Percentiles rank a stretch among this genome's conserved stretches.
Evolutionary conservation across 2,797 vertebrate species (phyloP).

Genomic region (Epinephelus awoara): DNA sequence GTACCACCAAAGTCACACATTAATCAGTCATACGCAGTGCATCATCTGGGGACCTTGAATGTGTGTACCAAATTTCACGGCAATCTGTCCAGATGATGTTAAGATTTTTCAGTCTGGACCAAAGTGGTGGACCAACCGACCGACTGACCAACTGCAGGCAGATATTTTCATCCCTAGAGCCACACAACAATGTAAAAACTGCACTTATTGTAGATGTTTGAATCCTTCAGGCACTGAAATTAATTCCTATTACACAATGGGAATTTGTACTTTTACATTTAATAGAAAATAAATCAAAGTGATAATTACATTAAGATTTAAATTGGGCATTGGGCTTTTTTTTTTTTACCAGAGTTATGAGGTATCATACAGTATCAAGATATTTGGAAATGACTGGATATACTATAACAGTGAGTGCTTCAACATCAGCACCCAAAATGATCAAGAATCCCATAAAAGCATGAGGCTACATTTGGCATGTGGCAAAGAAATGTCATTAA

Average conservation of each 20-base stretch:
- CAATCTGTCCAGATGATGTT: background rate
- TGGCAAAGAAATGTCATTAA: conserved; percentile 50
- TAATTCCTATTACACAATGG: background rate
- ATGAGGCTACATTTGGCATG: conserved; percentile 16
- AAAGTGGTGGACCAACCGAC: background rate
- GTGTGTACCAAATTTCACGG: background rate
- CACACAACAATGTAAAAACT: background rate
- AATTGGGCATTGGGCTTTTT: background rate
- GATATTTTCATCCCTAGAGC: background rate
- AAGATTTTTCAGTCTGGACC: background rate
- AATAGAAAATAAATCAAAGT: conserved; percentile 4
- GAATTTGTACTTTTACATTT: background rate
- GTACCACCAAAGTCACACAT: background rate
- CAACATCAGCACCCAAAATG: conserved; percentile 12
- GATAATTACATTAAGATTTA: background rate
- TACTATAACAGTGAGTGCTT: background rate
- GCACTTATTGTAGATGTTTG: background rate
- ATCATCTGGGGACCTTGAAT: background rate
- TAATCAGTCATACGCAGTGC: no score
- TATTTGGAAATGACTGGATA: conserved; percentile 2
- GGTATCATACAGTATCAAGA: background rate
- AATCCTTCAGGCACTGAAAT: background rate
- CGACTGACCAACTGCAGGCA: background rate
- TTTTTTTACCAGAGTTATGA: background rate
- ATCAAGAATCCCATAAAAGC: conserved; percentile 32